Conservation (phyloP, 2,797 vertebrate species). For the Periparus ater region DNA sequence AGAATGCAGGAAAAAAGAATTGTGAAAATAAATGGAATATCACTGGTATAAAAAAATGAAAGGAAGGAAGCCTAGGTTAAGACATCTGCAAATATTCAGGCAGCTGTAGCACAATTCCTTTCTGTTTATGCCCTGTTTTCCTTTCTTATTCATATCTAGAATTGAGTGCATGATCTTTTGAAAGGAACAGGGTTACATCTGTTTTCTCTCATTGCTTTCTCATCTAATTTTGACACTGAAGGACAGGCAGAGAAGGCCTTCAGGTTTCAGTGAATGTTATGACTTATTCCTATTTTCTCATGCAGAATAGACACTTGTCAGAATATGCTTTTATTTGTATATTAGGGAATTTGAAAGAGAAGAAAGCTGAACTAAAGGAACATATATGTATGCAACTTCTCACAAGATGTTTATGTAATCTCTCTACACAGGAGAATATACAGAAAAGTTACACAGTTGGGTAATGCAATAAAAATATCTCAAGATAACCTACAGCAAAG, state of each 20-base stretch:
- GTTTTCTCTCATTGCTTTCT: background rate
- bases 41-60: background rate
- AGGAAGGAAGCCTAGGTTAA: background rate
- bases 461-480: background rate
- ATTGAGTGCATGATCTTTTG: background rate
- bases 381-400: background rate
- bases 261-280: background rate
- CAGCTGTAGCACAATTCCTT: background rate
- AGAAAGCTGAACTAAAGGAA: background rate
- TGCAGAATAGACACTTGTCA: background rate
- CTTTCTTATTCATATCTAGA: background rate
- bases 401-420: background rate
- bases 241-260: background rate
- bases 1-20: background rate
- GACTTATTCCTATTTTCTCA: background rate
- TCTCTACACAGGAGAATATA: background rate
- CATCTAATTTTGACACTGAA: background rate
- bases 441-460: background rate
- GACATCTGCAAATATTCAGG: background rate
- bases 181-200: background rate
- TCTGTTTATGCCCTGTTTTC: background rate
- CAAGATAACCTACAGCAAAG: background rate
- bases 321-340: background rate
- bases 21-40: background rate
- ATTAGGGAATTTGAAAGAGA: background rate